These are phyloP conservation scores for Porites evermanni DNA, from an alignment of 92 coral and sea anemone genomes.

Conservation along the genomic window DNA sequence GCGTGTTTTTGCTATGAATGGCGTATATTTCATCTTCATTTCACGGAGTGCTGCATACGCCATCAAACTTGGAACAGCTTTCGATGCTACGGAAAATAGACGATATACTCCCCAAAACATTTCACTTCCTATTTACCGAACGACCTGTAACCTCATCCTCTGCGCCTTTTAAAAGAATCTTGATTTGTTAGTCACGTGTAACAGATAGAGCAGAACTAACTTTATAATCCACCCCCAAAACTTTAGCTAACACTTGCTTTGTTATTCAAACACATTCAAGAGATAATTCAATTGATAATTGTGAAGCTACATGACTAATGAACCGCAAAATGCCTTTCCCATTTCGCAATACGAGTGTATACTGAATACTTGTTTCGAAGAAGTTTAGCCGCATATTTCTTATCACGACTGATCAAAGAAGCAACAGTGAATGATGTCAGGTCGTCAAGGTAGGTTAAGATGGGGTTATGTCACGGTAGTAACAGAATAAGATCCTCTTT, in stretches of 20 bases:
- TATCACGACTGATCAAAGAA: not conserved
- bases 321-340: not conserved
- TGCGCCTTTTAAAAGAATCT: not conserved
- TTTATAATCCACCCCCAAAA: not conserved
- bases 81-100: too few relatives aligned
- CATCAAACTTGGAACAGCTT: too few relatives aligned
- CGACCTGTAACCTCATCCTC: too few relatives aligned
- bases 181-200: not conserved
- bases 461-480: not conserved
- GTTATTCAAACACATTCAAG: conserved; percentile 17
- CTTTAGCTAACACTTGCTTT: conserved; percentile 19
- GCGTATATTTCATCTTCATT: too few relatives aligned
- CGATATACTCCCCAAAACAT: too few relatives aligned
- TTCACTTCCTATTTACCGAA: too few relatives aligned
- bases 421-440: conserved; percentile 4
- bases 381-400: not conserved
- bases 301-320: not conserved
- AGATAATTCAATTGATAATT: not conserved
- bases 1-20: too few relatives aligned
- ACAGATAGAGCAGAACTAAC: not conserved
- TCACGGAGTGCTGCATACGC: too few relatives aligned
- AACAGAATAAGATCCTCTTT: not conserved
- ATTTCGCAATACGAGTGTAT: not conserved
- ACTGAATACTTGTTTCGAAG: not conserved
- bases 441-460: conserved; percentile 33